These are phyloP conservation scores for Caenorhabditis wallacei DNA, from an alignment of 2,888 invertebrate species.

Conservation along the genomic window DNA sequence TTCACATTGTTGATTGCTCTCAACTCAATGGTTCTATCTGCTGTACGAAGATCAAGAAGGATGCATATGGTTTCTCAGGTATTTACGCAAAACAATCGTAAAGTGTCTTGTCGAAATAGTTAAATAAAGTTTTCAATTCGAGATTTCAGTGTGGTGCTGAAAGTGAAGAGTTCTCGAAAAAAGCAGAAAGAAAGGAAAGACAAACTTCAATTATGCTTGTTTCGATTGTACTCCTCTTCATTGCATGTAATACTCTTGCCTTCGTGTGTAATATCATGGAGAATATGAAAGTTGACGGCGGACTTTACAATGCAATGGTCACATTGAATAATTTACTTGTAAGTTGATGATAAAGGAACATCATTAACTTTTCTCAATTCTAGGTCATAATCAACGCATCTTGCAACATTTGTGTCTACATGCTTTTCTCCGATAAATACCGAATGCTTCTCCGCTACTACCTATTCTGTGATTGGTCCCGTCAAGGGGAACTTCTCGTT, in stretches of 20 bases:
- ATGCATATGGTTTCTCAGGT: constrained; percentile 75
- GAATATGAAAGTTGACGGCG: constrained; percentile 73
- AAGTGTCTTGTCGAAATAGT: no score
- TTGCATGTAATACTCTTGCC: constrained; percentile 78
- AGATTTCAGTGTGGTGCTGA: constrained; percentile 72
- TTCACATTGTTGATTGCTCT: constrained; percentile 81
- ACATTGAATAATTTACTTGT: constrained; percentile 78
- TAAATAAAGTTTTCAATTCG: no score
- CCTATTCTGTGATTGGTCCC: constrained; percentile 77
- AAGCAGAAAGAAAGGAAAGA: constrained; percentile 75
- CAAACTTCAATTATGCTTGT: constrained; percentile 81
- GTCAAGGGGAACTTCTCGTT: constrained; percentile 76
- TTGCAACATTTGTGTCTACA: constrained; percentile 80
- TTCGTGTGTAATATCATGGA: constrained; percentile 81
- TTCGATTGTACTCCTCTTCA: constrained; percentile 79
- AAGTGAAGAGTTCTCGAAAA: constrained; percentile 73
- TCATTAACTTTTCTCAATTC: no score
- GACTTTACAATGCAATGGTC: constrained; percentile 73
- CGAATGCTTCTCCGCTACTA: constrained; percentile 79
- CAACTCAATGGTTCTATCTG: constrained; percentile 81
- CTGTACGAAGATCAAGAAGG: constrained; percentile 74
- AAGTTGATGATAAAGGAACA: constrained; percentile 32
- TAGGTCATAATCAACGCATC: constrained; percentile 81
- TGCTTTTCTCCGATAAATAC: constrained; percentile 82
- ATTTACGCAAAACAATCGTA: constrained; percentile 63